These are phyloP conservation scores for Pandemis cinnamomeana DNA, from an alignment of 2,888 invertebrate genomes.

Conservation along the genomic window DNA sequence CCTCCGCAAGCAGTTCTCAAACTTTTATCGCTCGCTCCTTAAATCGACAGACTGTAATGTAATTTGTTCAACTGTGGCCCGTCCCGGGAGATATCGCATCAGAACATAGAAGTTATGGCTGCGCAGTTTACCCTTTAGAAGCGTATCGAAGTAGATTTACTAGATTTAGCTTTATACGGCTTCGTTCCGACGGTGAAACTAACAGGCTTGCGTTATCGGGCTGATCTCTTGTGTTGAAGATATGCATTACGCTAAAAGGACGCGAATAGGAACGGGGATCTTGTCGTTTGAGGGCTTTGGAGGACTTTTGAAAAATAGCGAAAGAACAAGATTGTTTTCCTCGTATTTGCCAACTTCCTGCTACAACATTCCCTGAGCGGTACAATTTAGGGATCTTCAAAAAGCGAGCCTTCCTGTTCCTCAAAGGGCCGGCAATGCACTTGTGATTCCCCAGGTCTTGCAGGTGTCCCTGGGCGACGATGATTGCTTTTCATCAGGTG, in stretches of 20 bases:
- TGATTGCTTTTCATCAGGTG: too few relatives aligned
- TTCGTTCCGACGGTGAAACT: conserved; percentile 53
- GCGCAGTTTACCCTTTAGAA: conserved; percentile 57
- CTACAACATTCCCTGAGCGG: too few relatives aligned
- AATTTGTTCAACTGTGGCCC: conserved; percentile 59
- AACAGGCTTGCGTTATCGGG: conserved; percentile 55
- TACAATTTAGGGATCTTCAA: too few relatives aligned
- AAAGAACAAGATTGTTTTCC: conserved; percentile 9
- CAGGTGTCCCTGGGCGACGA: too few relatives aligned
- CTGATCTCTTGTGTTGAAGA: conserved; percentile 46
- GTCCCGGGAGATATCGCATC: conserved; percentile 56
- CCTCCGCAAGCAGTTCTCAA: conserved; percentile 55
- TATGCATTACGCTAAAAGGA: conserved; percentile 49
- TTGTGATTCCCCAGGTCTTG: too few relatives aligned
- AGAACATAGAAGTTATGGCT: conserved; percentile 59
- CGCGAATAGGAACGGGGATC: conserved; percentile 44
- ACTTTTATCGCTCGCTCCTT: conserved; percentile 60
- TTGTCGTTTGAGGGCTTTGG: conserved; percentile 41
- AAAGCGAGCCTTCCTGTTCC: too few relatives aligned
- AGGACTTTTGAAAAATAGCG: conserved; percentile 30
- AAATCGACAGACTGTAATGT: conserved; percentile 59
- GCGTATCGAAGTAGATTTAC: conserved; percentile 55
- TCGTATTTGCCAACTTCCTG: too few relatives aligned
- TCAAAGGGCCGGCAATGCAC: too few relatives aligned
- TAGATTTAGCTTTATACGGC: conserved; percentile 61